Percentiles rank a stretch among this genome's conserved stretches.
Conservation (phyloP, 2,888 invertebrate genomes). For the Eupithecia abbreviata region DNA sequence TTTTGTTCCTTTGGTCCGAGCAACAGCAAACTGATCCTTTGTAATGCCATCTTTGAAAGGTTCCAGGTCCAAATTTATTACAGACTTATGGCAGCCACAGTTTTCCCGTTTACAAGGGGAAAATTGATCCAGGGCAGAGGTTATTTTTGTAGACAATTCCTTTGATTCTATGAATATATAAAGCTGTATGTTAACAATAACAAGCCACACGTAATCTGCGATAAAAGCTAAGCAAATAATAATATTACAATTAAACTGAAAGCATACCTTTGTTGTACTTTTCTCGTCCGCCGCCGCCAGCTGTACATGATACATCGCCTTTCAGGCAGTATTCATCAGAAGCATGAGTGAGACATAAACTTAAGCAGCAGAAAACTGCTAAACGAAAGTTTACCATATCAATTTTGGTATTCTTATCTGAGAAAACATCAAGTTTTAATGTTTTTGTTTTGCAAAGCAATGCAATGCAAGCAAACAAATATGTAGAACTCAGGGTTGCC, state of each 20-base stretch:
- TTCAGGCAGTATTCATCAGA: constrained; percentile 12
- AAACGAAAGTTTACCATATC: not conserved
- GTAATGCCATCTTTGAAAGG: constrained; percentile 89
- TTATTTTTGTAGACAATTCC: constrained; percentile 74
- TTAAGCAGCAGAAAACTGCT: not conserved
- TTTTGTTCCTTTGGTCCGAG: constrained; percentile 75
- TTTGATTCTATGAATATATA: constrained; percentile 69
- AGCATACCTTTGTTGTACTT: not conserved
- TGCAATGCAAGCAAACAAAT: no score
- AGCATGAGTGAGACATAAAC: not conserved
- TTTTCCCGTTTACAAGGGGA: constrained; percentile 82
- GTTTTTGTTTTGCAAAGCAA: no score
- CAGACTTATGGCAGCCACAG: constrained; percentile 86
- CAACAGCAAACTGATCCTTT: constrained; percentile 84
- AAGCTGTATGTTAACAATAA: not conserved
- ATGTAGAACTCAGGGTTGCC: no score
- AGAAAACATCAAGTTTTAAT: no score
- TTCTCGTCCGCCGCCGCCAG: not conserved
- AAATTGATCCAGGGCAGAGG: constrained; percentile 78
- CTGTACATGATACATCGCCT: constrained; percentile 12
- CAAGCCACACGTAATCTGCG: no score
- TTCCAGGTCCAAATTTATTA: constrained; percentile 87
- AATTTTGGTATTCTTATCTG: not conserved
- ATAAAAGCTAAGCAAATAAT: not conserved
- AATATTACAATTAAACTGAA: not conserved